Evolutionary conservation across 2,888 invertebrate species (phyloP), one percentile per base, ranked within the genome.

Genomic region (Amiota mariae): DNA sequence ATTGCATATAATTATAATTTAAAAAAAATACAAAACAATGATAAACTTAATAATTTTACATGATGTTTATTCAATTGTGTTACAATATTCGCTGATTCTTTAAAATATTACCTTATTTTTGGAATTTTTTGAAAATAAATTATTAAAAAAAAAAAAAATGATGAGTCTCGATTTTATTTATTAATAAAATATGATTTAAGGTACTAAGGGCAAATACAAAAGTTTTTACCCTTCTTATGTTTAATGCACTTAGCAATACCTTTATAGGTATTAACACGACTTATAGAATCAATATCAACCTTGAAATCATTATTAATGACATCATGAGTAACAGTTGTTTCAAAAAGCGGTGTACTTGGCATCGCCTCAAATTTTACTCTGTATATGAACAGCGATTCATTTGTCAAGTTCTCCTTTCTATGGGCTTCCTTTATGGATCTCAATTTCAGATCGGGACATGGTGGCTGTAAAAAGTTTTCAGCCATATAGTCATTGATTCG

Each of bases 161-260:
- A n/a, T n/a, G n/a, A n/a, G n/a, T n/a, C n/a, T n/a, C n/a, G n/a
- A n/a, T n/a, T n/a, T n/a, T n/a, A n/a, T n/a, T n/a, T n/a, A n/a
- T n/a, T n/a, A n/a, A n/a, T n/a, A n/a, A n/a, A n/a, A n/a, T n/a
- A n/a, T n/a, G n/a, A n/a, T n/a, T n/a, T n/a, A n/a, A n/a, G n/a
- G n/a, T n/a, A 36, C 36, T 36, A 36, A 36, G 36, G 36, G 20
- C 59, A 59, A 11, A 59, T 59, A 75, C 84, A 85, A 78, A 78
- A 82, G 73, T 81, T 84, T 59, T 81, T 81, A 1, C 78, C 79
- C 36, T 77, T 74, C 36, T 76, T 78, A n/a, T 81, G 77, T 20
- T 75, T 72, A n/a, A 79, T 78, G 63, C 85, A 84, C 63, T 75
- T 66, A 0, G 82, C 76, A 4, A 67, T 73, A 0, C 72, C 74